Evolutionary conservation across 2,888 invertebrate species (phyloP), one percentile per base, ranked within the genome.

Genomic region (Caradrina kadenii): DNA sequence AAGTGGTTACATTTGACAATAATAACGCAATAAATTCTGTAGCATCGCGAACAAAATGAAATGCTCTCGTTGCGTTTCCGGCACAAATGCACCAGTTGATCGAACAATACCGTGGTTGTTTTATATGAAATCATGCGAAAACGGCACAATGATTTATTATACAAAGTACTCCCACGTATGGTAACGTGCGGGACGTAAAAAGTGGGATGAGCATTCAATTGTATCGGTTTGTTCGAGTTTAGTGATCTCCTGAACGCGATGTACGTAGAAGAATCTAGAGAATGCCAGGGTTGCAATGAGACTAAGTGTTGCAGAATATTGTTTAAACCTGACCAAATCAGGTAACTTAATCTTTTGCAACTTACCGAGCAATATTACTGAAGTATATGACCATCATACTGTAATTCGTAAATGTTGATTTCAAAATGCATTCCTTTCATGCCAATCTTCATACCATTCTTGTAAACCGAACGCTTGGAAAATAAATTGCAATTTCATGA

Each of bases 71-170:
- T 87, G 76, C 79, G 80, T 72, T 88, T 88, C 87, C 87, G 84
- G 85, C 80, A 80, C 81, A 82, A 83, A 85, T 88, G 86, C 83
- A 85, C 74, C 73, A 84, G 81, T 84, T 82, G 80, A 79, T 80
- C 73, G 76, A 87, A 87, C 88, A 91, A 90, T 89, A 88, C 86
- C 87, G 88, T 85, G 86, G 80, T 83, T 83, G 86, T 84, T 83
- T 80, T 85, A 87, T 89, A 90, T 90, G 90, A 92, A 92, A 92
- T 89, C 89, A 90, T 91, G 92, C 88, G 92, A 92, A 92, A 89
- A 89, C 79, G 70, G 69, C 78, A 86, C 83, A 87, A 90, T 89
- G 91, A 89, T 89, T 82, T 85, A 81, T 83, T 78, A 83, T 82
- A 85, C 85, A 83, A 84, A 85, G 81, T 81, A 84, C 86, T 88